Evolutionary conservation across 2,797 vertebrate species (phyloP).

Genomic region (Smutsia temminckii): DNA sequence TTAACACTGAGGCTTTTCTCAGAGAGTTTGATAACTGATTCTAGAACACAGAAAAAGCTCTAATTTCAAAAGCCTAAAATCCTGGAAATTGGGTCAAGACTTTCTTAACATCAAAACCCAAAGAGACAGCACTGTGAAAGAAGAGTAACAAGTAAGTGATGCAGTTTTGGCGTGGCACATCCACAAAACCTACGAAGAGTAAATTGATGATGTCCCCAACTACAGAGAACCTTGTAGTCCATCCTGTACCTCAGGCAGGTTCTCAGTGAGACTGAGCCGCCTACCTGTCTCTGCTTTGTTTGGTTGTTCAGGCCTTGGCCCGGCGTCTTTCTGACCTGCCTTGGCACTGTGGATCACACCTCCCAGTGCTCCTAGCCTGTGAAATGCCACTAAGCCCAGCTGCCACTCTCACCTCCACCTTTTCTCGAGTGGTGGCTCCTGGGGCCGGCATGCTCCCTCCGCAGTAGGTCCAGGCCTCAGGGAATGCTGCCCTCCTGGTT

Average conservation of each 20-base stretch:
- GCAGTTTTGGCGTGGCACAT: fast-evolving
- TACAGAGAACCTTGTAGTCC: background rate
- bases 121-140: background rate
- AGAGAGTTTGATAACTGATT: conserved; percentile 37
- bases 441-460: background rate
- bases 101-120: background rate
- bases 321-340: background rate
- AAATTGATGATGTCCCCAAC: background rate
- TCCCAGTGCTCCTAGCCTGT: background rate
- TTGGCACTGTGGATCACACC: background rate
- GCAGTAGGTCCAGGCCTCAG: background rate
- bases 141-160: background rate
- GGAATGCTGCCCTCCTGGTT: background rate
- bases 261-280: background rate
- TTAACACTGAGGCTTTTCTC: background rate
- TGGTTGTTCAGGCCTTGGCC: too few relatives aligned
- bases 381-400: background rate
- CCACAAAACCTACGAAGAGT: fast-evolving
- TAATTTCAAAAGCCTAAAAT: conserved; percentile 43
- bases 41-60: conserved; percentile 58
- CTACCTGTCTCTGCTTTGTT: background rate
- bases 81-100: background rate
- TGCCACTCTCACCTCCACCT: background rate
- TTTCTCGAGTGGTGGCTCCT: background rate
- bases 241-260: background rate